These are phyloP conservation scores for Schizaphis graminum DNA, from an alignment of 2,888 invertebrate species.

Conservation along the genomic window DNA sequence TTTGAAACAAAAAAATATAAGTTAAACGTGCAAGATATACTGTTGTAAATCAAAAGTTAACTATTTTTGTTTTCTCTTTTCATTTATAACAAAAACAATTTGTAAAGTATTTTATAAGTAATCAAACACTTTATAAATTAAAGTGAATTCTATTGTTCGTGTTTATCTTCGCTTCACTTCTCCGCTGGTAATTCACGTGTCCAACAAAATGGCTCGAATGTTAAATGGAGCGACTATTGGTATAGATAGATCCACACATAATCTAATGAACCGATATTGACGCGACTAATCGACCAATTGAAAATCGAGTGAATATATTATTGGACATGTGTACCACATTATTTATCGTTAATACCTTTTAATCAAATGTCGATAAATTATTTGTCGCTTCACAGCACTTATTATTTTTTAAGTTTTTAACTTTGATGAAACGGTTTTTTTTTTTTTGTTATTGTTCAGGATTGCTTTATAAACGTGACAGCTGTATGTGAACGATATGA, in stretches of 20 bases:
- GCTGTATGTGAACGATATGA: not conserved
- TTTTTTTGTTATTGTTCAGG: not conserved
- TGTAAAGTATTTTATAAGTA: not conserved
- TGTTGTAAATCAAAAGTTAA: not conserved
- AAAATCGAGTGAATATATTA: not conserved
- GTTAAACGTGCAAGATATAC: not conserved
- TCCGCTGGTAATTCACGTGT: slow-evolving; percentile 63
- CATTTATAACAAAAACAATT: not conserved
- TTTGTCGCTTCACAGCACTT: not conserved
- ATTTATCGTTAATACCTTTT: not conserved
- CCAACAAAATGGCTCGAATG: slow-evolving; percentile 63
- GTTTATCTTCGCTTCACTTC: slow-evolving; percentile 66
- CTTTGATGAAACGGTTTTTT: not conserved
- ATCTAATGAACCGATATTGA: slow-evolving; percentile 22
- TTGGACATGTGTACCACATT: not conserved
- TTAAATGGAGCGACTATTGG: slow-evolving; percentile 61
- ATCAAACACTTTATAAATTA: not conserved
- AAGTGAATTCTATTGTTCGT: not conserved
- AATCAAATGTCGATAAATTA: not conserved
- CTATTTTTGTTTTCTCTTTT: not conserved
- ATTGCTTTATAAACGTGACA: not conserved
- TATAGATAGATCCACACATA: not conserved
- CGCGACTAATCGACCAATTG: slow-evolving; percentile 22
- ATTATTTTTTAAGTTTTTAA: not conserved
- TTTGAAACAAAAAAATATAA: too few species aligned